Conservation (phyloP, 2,888 invertebrate species). For the Chymomyza caudatula region DNA sequence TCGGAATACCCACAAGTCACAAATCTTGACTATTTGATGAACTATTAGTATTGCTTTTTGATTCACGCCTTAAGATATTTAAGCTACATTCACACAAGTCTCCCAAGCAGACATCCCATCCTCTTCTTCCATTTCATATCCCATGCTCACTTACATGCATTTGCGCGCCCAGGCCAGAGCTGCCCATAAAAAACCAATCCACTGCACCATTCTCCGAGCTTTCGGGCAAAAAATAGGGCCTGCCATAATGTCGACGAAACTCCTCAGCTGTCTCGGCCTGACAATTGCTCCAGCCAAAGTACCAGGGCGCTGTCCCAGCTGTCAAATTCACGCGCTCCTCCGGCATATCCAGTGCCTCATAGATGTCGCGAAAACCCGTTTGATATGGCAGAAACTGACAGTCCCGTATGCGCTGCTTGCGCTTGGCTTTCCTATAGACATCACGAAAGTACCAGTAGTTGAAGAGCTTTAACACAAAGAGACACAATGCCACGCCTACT, state of each 20-base stretch:
- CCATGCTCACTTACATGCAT: slow-evolving; percentile 88
- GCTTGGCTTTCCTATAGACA: slow-evolving; percentile 82
- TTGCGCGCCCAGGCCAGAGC: slow-evolving; percentile 94
- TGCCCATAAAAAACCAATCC: slow-evolving; percentile 99
- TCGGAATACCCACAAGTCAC: too few species aligned
- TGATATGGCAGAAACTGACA: slow-evolving; percentile 97
- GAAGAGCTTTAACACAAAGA: slow-evolving; percentile 80
- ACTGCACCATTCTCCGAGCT: slow-evolving; percentile 92
- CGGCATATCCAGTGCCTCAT: slow-evolving; percentile 91
- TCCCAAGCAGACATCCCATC: too few species aligned
- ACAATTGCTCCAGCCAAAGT: slow-evolving; percentile 95
- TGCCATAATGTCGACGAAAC: slow-evolving; percentile 86
- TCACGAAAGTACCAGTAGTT: slow-evolving; percentile 90
- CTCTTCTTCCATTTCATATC: too few species aligned
- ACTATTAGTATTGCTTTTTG: too few species aligned
- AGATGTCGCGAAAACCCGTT: slow-evolving; percentile 88
- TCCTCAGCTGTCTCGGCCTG: slow-evolving; percentile 88
- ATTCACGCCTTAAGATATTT: too few species aligned
- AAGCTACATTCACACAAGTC: too few species aligned
- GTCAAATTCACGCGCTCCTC: slow-evolving; percentile 81
- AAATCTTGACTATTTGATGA: too few species aligned
- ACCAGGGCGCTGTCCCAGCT: slow-evolving; percentile 79
- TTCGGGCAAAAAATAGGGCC: slow-evolving; percentile 93
- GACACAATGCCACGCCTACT: background rate
- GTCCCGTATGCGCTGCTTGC: slow-evolving; percentile 80